Conservation (phyloP, 1,140 invertebrate genomes). For the Drosophila erecta region DNA sequence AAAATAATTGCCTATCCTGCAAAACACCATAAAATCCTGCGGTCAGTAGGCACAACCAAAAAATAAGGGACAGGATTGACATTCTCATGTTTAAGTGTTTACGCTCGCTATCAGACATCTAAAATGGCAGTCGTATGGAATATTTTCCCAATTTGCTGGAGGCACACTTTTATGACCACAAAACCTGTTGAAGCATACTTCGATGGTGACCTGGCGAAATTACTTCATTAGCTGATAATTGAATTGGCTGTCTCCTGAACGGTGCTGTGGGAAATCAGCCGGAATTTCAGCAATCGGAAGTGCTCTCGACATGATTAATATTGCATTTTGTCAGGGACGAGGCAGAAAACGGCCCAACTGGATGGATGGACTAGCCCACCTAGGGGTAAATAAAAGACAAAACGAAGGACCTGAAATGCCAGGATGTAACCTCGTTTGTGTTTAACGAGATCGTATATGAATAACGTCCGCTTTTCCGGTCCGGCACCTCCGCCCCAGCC, state of each 20-base stretch:
- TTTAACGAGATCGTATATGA: slow-evolving; percentile 63
- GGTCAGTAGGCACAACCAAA: slow-evolving; percentile 9
- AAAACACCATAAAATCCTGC: slow-evolving; percentile 46
- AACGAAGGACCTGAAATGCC: slow-evolving; percentile 13
- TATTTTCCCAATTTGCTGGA: slow-evolving; percentile 42
- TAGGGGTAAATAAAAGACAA: slow-evolving; percentile 6
- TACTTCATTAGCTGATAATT: slow-evolving; percentile 69
- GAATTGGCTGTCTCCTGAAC: slow-evolving; percentile 45
- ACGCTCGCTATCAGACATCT: slow-evolving; percentile 47
- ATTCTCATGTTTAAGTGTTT: slow-evolving; percentile 28
- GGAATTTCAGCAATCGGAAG: neutral
- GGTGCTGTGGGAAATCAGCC: neutral
- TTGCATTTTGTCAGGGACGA: slow-evolving; percentile 35
- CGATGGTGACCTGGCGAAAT: slow-evolving; percentile 48
- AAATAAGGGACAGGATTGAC: neutral
- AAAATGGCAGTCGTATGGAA: slow-evolving; percentile 29
- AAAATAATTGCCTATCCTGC: slow-evolving; percentile 47
- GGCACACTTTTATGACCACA: slow-evolving; percentile 49
- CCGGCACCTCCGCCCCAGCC: slow-evolving; percentile 14
- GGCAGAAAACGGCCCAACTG: slow-evolving; percentile 12
- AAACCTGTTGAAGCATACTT: slow-evolving; percentile 61
- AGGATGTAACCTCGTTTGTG: slow-evolving; percentile 54
- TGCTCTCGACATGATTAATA: slow-evolving; percentile 38
- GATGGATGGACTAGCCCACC: neutral
- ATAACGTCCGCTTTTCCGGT: slow-evolving; percentile 36